phyloP scores from a whole-genome alignment of 1,140 invertebrate species.

The Hyphantria cunea region DNA sequence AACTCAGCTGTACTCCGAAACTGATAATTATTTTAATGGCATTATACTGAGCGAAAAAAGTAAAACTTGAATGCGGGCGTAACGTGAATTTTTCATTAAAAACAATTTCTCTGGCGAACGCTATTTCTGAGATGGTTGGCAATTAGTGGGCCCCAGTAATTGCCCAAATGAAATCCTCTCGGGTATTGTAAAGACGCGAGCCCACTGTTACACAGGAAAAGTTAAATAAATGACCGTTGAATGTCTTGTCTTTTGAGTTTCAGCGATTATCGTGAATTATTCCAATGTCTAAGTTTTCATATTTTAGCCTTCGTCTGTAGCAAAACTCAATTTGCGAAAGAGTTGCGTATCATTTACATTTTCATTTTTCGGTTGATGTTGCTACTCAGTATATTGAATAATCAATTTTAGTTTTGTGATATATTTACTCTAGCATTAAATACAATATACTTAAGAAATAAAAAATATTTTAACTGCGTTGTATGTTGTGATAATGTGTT shows the following conservation, averaged over 20 bases:
- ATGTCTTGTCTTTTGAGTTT: conserved; percentile 35
- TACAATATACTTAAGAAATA: too few species aligned
- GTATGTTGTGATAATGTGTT: too few species aligned
- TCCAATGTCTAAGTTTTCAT: conserved; percentile 23
- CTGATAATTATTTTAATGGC: conserved; percentile 28
- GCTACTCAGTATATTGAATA: background rate
- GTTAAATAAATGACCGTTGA: conserved; percentile 34
- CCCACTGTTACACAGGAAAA: conserved; percentile 24
- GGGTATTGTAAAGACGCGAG: conserved; percentile 26
- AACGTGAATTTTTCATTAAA: conserved; percentile 36
- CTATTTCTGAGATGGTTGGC: conserved; percentile 36
- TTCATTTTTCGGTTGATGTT: background rate
- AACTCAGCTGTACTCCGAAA: conserved; percentile 12
- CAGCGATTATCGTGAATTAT: conserved; percentile 33
- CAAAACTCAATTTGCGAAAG: background rate
- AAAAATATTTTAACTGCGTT: too few species aligned
- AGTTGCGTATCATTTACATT: background rate
- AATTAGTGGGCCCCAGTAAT: conserved; percentile 37
- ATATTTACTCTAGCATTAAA: too few species aligned
- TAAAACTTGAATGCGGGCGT: too few species aligned
- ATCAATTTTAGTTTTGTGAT: background rate
- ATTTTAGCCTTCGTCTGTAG: conserved; percentile 11
- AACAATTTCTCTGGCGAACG: conserved; percentile 35
- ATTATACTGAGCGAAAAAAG: conserved; percentile 30
- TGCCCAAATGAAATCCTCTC: conserved; percentile 35